These are phyloP conservation scores for Neodiprion virginianus DNA, from an alignment of 1,140 invertebrate species.

Conservation along the genomic window DNA sequence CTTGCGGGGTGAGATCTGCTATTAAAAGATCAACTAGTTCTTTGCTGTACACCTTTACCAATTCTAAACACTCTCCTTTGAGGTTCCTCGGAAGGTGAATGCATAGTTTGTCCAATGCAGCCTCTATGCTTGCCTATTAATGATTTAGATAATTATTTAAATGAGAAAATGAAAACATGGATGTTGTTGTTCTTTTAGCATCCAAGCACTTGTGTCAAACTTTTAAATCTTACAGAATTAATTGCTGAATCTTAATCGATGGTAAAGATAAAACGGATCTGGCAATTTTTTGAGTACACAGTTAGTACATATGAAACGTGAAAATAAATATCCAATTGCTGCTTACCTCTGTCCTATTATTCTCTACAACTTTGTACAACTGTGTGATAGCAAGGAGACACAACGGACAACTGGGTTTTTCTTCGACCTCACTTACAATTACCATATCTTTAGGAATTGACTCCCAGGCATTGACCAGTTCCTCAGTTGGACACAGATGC, in stretches of 20 bases:
- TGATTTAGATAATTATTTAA: background rate
- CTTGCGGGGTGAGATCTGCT: slow-evolving; percentile 77
- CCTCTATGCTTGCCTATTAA: slow-evolving; percentile 71
- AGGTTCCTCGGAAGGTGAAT: slow-evolving; percentile 70
- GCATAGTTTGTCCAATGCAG: slow-evolving; percentile 78
- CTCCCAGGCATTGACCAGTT: slow-evolving; percentile 51
- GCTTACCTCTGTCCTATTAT: slow-evolving; percentile 75
- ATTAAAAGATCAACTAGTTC: slow-evolving; percentile 80
- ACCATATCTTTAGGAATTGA: slow-evolving; percentile 58
- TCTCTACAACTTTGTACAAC: slow-evolving; percentile 70
- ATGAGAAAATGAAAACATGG: background rate
- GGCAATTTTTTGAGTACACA: no score
- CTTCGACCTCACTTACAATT: slow-evolving; percentile 60
- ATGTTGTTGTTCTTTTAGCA: background rate
- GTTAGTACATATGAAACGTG: background rate
- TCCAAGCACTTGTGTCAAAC: no score
- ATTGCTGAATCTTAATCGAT: no score
- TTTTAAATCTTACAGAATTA: no score
- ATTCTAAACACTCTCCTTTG: slow-evolving; percentile 72
- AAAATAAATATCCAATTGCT: background rate
- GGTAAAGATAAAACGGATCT: no score
- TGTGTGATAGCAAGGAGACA: slow-evolving; percentile 82
- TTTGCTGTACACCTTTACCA: slow-evolving; percentile 78
- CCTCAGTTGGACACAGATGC: slow-evolving; percentile 62
- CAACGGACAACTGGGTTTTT: slow-evolving; percentile 75